Base-by-base conservation (phyloP, 2,797 vertebrate genomes). In the Acrossocheilus fasciatus region DNA sequence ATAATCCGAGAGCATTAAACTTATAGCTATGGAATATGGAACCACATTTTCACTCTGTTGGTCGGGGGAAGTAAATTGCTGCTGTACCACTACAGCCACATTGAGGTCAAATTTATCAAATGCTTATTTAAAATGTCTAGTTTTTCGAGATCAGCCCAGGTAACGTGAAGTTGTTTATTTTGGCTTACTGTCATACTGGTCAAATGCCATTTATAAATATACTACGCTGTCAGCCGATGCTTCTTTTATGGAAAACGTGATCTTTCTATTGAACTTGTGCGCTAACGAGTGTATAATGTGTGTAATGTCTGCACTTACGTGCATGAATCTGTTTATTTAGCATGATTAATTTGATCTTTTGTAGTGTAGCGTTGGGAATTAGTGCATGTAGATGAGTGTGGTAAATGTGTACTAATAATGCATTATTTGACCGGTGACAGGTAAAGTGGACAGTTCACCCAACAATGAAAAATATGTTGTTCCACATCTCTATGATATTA, bases 141-240 rank as follows among this genome's bases (percentile, higher is more conserved):
- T 93, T 96, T 96, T 88, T 95, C 95, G 7, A 95, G 95, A 94
- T 94, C 95, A 85, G 95, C 95, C 7, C 95, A 96, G 96, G 96
- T 96, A 93, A 30, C 30, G 30, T 30, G 1, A 30, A 91, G 6
- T 9, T 9, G 0, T 5, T n/a, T 34, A 8, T 68, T 17, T n/a
- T 59, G n/a, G 11, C 17, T 81, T 23, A 20, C 9, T 30, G 8
- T 79, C 34, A 45, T 20, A 34, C 17, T 69, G 1, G 1, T 54
- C 14, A 15, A 2, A 0, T 75, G 4, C 34, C 2, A 34, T 36
- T 74, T 74, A 77, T 12, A 23, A 70, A 52, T 47, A 18, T 50
- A 34, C 14, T 66, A 43, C 57, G 2, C 59, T 50, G 14, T 83
- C 11, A 47, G 14, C 26, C 41, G 12, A 23, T 64, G 41, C 14